phyloP scores from a whole-genome alignment of 2,797 vertebrate genomes.

The Danio jaintianensis region DNA sequence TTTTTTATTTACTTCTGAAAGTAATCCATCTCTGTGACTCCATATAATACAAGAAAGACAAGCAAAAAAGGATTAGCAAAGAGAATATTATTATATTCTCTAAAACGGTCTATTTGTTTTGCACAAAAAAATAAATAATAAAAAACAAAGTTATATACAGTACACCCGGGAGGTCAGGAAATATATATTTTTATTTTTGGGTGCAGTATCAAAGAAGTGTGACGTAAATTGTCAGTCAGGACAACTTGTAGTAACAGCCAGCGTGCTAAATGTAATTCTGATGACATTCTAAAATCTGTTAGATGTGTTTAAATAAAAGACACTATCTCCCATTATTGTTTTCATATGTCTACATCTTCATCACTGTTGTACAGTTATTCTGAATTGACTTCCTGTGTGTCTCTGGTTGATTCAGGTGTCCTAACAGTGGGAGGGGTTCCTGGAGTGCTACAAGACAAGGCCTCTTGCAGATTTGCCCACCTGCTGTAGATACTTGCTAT shows the following conservation, averaged over 20 bases:
- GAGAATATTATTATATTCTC: too few relatives aligned
- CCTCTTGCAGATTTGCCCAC: conserved; percentile 75
- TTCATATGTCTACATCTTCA: too few relatives aligned
- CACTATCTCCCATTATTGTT: too few relatives aligned
- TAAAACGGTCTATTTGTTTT: not conserved
- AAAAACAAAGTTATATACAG: not conserved
- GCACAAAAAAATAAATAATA: too few relatives aligned
- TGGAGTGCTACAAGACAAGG: conserved; percentile 66
- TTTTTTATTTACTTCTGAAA: not conserved
- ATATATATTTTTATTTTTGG: not conserved
- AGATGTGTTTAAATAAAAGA: too few relatives aligned
- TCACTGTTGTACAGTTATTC: not conserved
- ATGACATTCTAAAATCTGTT: not conserved
- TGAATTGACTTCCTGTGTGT: conserved; percentile 60
- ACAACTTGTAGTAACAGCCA: not conserved
- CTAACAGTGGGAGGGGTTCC: conserved; percentile 86
- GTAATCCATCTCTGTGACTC: not conserved
- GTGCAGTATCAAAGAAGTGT: not conserved
- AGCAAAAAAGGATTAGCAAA: not conserved
- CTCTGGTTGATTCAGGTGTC: conserved; percentile 88
- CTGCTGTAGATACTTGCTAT: conserved; percentile 79
- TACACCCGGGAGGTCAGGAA: conserved; percentile 17
- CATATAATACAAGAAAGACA: not conserved
- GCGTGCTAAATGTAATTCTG: not conserved
- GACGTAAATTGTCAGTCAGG: not conserved